phyloP scores from a whole-genome alignment of 1,140 invertebrate genomes.

The Drosophila neocordata region DNA sequence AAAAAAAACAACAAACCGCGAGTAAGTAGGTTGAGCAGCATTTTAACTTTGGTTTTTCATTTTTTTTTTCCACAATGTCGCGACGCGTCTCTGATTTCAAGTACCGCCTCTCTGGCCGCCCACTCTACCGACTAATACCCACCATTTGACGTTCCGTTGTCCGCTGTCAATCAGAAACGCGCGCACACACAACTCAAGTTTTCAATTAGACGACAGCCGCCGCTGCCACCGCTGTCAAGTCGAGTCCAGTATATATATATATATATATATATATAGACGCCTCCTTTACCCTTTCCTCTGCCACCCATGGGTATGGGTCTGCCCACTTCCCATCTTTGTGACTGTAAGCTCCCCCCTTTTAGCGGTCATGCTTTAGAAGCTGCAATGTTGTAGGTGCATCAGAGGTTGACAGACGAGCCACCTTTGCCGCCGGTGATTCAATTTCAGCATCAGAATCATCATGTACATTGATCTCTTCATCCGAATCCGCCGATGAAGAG shows the following conservation, averaged over 20 bases:
- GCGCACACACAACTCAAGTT: slow-evolving; percentile 79
- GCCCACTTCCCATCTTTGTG: no score
- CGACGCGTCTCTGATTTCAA: slow-evolving; percentile 58
- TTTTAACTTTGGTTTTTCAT: slow-evolving; percentile 80
- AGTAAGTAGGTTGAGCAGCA: slow-evolving; percentile 73
- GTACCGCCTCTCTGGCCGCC: slow-evolving; percentile 10
- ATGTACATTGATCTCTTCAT: slow-evolving; percentile 85
- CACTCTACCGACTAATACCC: slow-evolving; percentile 5
- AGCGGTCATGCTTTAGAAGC: slow-evolving; percentile 81
- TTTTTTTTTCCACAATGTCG: slow-evolving; percentile 41
- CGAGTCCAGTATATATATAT: no score
- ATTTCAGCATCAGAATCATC: slow-evolving; percentile 85
- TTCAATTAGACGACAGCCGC: slow-evolving; percentile 67
- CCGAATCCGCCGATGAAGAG: slow-evolving; percentile 76
- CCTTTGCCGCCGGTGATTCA: slow-evolving; percentile 68
- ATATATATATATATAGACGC: no score
- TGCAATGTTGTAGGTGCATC: slow-evolving; percentile 69
- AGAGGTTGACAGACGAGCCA: slow-evolving; percentile 72
- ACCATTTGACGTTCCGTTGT: slow-evolving; percentile 17
- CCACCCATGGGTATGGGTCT: no score
- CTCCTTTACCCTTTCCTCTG: no score
- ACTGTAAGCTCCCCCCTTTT: slow-evolving; percentile 7
- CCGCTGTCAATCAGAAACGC: slow-evolving; percentile 76
- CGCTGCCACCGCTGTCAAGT: slow-evolving; percentile 10
- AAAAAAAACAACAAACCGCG: slow-evolving; percentile 51